phyloP scores from a whole-genome alignment of 1,140 invertebrate species.

The Cyclina sinensis region DNA sequence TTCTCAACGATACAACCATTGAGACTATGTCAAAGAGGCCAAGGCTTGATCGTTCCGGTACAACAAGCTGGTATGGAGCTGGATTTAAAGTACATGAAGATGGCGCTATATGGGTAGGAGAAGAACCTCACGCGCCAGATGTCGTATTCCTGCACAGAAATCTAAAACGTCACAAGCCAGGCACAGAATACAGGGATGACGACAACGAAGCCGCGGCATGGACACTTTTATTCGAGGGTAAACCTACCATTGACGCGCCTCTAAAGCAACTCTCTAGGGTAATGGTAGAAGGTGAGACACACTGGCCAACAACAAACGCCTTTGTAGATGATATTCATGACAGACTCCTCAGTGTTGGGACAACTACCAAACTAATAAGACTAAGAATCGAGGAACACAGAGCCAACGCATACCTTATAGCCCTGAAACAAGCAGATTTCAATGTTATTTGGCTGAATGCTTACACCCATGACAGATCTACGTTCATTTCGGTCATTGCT shows the following conservation, averaged over 20 bases:
- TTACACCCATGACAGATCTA: conserved; percentile 69
- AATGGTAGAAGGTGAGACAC: conserved; percentile 71
- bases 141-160: conserved; percentile 77
- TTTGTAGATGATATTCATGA: conserved; percentile 79
- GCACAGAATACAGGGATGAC: background rate
- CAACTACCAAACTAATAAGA: conserved; percentile 68
- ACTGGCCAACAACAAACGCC: conserved; percentile 71
- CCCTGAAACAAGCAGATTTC: conserved; percentile 73
- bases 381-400: conserved; percentile 79
- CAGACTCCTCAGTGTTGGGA: conserved; percentile 47
- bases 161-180: conserved; percentile 46
- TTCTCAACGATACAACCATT: conserved; percentile 74
- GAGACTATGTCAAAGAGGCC: conserved; percentile 70
- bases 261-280: conserved; percentile 72
- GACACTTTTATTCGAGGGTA: conserved; percentile 77
- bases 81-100: conserved; percentile 76
- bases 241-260: conserved; percentile 69
- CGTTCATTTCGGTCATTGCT: conserved; percentile 78
- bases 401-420: conserved; percentile 77
- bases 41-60: conserved; percentile 59
- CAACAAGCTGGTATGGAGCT: conserved; percentile 74
- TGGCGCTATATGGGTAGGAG: conserved; percentile 79
- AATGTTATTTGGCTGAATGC: conserved; percentile 81
- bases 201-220: conserved; percentile 70
- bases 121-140: conserved; percentile 78